Conservation (phyloP, 2,797 vertebrate genomes). For the Sebastes taczanowskii region DNA sequence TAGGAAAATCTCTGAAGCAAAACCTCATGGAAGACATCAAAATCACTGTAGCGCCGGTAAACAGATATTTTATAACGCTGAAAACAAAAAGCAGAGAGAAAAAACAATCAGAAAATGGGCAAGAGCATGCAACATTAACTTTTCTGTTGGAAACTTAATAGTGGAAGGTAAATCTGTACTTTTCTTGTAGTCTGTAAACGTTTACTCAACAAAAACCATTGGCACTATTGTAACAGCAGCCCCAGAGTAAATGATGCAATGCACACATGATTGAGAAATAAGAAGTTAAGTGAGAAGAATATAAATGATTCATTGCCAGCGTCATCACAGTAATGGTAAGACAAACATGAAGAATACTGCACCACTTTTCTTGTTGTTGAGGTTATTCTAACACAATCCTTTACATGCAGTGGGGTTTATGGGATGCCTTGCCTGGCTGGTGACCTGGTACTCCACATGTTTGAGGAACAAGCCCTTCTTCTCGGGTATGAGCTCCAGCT, state of each 20-base stretch:
- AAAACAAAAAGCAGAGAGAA: neutral
- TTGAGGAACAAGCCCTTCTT: conserved; percentile 99
- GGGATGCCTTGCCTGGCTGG: conserved; percentile 87
- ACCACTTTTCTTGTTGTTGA: neutral
- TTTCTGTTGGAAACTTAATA: neutral
- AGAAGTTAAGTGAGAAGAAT: neutral
- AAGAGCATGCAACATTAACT: neutral
- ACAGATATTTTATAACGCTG: conserved; percentile 92
- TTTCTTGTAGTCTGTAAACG: neutral
- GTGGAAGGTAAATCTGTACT: neutral
- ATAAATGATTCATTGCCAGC: neutral
- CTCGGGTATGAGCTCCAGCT: conserved; percentile 95
- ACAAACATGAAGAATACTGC: neutral
- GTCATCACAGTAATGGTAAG: neutral
- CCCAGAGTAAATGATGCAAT: neutral
- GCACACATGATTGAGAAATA: neutral
- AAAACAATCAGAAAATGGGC: neutral
- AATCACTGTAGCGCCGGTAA: conserved; percentile 94
- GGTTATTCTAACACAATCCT: neutral
- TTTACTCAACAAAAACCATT: conserved; percentile 2
- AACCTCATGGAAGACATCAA: conserved; percentile 95
- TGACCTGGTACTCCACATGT: conserved; percentile 97
- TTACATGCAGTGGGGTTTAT: neutral
- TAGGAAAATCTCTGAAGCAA: conserved; percentile 94
- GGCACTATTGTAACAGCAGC: neutral